A percentile compares a stretch with the other conserved stretches of the same genome.
phyloP scores from a whole-genome alignment of 1,140 invertebrate species.

The Zaprionus africanus region DNA sequence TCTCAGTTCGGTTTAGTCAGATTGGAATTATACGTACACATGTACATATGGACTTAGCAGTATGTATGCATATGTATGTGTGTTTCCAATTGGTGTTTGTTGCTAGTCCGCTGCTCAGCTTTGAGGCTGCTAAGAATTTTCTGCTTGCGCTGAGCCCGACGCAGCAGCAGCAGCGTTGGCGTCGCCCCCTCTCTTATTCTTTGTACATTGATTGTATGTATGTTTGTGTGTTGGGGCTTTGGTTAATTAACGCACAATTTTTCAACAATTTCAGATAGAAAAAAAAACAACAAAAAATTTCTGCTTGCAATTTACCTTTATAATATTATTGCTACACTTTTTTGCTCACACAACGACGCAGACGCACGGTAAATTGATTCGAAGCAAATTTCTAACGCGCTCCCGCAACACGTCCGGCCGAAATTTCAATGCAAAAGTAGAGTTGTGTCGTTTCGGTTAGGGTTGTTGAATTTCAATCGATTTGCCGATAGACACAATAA shows the following conservation, averaged over 20 bases:
- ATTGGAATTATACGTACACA: slow-evolving; percentile 61
- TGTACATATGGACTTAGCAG: slow-evolving; percentile 51
- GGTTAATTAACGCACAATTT: slow-evolving; percentile 58
- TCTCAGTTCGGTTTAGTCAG: slow-evolving; percentile 56
- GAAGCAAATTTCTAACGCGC: slow-evolving; percentile 44
- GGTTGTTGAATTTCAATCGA: slow-evolving; percentile 1
- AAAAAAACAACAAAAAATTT: slow-evolving; percentile 55
- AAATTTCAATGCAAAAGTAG: slow-evolving; percentile 48
- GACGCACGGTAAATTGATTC: slow-evolving; percentile 52
- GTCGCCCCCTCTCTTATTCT: slow-evolving; percentile 34
- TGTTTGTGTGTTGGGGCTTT: slow-evolving; percentile 43
- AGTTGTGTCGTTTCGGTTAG: slow-evolving; percentile 19
- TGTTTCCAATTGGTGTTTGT: slow-evolving; percentile 67
- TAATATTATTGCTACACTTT: slow-evolving; percentile 50
- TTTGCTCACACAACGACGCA: slow-evolving; percentile 44
- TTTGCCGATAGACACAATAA: neutral
- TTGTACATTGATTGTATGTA: slow-evolving; percentile 32
- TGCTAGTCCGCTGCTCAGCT: slow-evolving; percentile 61
- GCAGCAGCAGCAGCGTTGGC: slow-evolving; percentile 41
- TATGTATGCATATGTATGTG: slow-evolving; percentile 46
- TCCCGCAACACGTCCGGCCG: slow-evolving; percentile 52
- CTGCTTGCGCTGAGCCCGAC: slow-evolving; percentile 34
- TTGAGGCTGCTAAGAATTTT: slow-evolving; percentile 54
- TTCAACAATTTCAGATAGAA: slow-evolving; percentile 31
- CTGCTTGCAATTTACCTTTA: slow-evolving; percentile 75